Evolutionary conservation across 2,113 vertebrate genomes (phyloP).

Genomic region (Ariopsis seemanni): DNA sequence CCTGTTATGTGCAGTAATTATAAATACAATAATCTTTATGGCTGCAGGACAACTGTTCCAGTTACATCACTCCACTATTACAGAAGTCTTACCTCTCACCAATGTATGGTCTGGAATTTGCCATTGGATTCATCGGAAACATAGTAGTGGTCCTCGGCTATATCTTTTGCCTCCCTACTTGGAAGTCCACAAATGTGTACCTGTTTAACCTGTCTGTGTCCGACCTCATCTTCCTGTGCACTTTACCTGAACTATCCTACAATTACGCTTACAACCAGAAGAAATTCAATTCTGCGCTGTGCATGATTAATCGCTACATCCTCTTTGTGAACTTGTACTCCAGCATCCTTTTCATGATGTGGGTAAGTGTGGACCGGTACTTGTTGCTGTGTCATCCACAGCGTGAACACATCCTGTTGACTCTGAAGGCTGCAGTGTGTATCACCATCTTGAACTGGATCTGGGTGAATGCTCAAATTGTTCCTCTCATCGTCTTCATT

Average conservation of each 20-base stretch:
- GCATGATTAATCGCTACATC: conserved; percentile 25
- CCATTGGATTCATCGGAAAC: conserved; percentile 26
- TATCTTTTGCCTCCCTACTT: conserved; percentile 33
- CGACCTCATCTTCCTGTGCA: conserved; percentile 34
- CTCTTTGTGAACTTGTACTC: conserved; percentile 31
- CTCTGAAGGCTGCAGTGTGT: conserved; percentile 58
- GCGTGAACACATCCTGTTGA: conserved; percentile 77
- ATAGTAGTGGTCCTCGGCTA: conserved; percentile 41
- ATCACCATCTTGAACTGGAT: conserved; percentile 76
- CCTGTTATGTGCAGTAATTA: not conserved
- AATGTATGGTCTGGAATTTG: conserved; percentile 38
- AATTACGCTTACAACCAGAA: conserved; percentile 3
- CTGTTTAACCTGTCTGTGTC: conserved; percentile 33
- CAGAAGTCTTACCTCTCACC: conserved; percentile 25
- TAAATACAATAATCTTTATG: not conserved
- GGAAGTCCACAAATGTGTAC: conserved; percentile 35
- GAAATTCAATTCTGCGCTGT: not conserved
- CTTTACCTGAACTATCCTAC: conserved; percentile 38
- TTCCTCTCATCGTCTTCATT: conserved; percentile 75
- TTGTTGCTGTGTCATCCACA: conserved; percentile 29
- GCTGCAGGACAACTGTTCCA: conserved; percentile 23
- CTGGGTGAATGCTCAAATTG: conserved; percentile 76
- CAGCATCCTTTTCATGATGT: conserved; percentile 41
- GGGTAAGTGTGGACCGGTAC: conserved; percentile 34
- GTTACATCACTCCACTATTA: not conserved